Evolutionary conservation across 2,888 invertebrate genomes (phyloP), one percentile per base, ranked within the genome.

Genomic region (Candidula unifasciata): DNA sequence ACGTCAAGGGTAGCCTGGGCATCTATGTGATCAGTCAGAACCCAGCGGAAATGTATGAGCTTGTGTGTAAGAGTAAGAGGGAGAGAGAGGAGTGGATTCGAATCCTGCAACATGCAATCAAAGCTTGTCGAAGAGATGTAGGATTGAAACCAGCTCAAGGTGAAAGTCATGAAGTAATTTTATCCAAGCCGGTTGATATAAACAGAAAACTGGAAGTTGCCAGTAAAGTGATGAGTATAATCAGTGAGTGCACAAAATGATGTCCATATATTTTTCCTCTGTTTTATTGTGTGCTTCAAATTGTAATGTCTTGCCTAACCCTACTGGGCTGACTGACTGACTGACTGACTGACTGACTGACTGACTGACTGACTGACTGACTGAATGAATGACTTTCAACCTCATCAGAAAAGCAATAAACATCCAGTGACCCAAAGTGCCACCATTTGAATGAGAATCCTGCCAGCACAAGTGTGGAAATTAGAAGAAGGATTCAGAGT

Each of bases 21-120:
- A 96, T 99, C 91, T 98, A 98, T 94, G 95, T 99, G 82, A 98
- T 99, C 90, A 97, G 97, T 88, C 97, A 97, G 89, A 97, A 97
- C 92, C 97, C 97, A 10, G 89, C 96, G 6, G 98, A 98, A 95
- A 98, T 99, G 98, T 98, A 98, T 93, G 98, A 98, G 93, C 94
- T 99, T 81, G 96, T 98, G 92, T 95, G 95, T 87, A 96, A 96
- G 37, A 97, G 97, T 91, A 97, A 97, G 52, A 97, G 97, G 93
- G 97, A 98, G 91, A 97, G 97, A 92, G 96, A 96, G 91, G 94
- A 95, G 21, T 98, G 98, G 98, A 97, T 98, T 92, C 96, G 96
- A 91, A 96, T 96, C 68, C 96, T 98, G 90, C 95, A 97, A 89
- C 95, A 95, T 78, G 97, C 97, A 30, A 97, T 97, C 27, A 96